These are phyloP conservation scores for Dasyurus viverrinus DNA, from an alignment of 2,113 vertebrate genomes.

Conservation along the genomic window DNA sequence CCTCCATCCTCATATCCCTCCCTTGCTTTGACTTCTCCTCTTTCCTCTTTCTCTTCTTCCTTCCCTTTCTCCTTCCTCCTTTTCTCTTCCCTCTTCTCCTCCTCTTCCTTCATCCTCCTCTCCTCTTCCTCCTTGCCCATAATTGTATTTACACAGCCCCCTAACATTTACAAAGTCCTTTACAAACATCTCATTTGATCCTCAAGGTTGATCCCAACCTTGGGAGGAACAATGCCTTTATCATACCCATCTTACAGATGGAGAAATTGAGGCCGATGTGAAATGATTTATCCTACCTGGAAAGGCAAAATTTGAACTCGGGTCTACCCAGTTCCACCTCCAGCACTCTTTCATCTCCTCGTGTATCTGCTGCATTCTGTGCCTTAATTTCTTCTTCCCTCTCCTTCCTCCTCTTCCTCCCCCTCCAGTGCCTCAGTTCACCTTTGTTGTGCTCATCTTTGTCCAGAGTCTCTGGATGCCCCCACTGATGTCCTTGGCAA, in stretches of 20 bases:
- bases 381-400: background rate
- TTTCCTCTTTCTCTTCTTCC: too few species aligned
- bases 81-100: too few species aligned
- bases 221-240: background rate
- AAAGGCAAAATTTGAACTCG: background rate
- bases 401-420: background rate
- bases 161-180: too few species aligned
- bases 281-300: background rate
- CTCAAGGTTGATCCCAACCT: background rate
- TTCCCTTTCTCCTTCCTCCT: too few species aligned
- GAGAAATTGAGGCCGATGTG: background rate
- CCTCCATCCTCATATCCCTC: too few species aligned
- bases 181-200: background rate
- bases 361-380: too few species aligned
- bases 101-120: too few species aligned
- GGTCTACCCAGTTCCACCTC: background rate
- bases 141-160: too few species aligned
- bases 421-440: background rate
- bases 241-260: background rate
- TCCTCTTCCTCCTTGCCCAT: too few species aligned
- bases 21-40: too few species aligned
- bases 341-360: too few species aligned
- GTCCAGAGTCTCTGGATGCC: background rate
- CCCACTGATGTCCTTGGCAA: background rate
- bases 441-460: background rate